phyloP scores from a whole-genome alignment of 37 sponge, comb jelly and placozoan genomes.

The Tethya wilhelma region DNA sequence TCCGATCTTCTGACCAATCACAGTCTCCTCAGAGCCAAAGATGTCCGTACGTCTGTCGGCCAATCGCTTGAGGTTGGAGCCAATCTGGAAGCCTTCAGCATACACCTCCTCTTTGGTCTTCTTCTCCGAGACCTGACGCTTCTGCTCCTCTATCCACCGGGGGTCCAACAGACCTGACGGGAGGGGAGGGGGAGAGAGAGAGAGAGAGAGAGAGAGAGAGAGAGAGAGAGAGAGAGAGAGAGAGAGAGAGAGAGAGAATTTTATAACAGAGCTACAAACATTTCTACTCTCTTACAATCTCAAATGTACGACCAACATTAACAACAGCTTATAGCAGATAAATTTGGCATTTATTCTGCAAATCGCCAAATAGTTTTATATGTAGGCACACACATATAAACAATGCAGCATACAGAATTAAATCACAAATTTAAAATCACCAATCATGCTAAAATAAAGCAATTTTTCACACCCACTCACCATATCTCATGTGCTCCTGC shows the following conservation, averaged over 20 bases:
- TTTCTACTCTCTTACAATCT: neutral
- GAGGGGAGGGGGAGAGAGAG: neutral
- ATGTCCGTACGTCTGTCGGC: constrained; percentile 95
- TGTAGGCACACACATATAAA: too few species aligned
- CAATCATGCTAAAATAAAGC: neutral
- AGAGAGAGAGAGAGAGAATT: too few species aligned
- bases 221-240: too few species aligned
- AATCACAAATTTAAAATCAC: too few species aligned
- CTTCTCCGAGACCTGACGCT: constrained; percentile 68
- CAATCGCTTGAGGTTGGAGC: constrained; percentile 70
- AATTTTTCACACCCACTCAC: constrained; percentile 33
- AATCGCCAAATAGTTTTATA: too few species aligned
- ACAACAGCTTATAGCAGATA: neutral
- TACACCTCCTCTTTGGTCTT: constrained; percentile 82
- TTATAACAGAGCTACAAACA: too few species aligned
- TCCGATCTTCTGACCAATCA: constrained; percentile 85
- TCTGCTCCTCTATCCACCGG: constrained; percentile 81
- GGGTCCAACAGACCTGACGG: constrained; percentile 85
- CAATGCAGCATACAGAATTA: too few species aligned
- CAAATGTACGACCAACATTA: neutral
- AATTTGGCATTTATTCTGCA: too few species aligned
- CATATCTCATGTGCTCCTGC: constrained; percentile 90
- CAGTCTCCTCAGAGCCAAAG: constrained; percentile 93
- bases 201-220: too few species aligned
- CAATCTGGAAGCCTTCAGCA: constrained; percentile 83